Evolutionary conservation across 2,888 invertebrate genomes (phyloP).

Genomic region (Drosophila atroscutellata): DNA sequence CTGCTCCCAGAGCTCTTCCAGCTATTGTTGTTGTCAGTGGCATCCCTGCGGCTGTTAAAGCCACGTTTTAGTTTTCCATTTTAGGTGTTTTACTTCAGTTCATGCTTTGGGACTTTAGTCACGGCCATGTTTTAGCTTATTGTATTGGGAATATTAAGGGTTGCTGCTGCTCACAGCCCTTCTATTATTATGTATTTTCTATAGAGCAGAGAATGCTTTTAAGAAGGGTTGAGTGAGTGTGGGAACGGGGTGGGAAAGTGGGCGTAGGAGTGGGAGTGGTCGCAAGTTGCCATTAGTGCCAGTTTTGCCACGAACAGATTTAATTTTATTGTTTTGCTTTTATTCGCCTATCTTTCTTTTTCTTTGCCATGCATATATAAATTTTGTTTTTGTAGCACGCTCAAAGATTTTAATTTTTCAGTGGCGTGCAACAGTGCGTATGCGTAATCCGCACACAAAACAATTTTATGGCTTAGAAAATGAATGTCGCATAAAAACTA

Average conservation of each 20-base stretch:
- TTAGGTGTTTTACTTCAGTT: constrained; percentile 67
- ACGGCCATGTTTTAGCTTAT: constrained; percentile 68
- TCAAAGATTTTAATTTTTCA: constrained; percentile 63
- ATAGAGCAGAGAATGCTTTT: constrained; percentile 51
- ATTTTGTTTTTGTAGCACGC: background rate
- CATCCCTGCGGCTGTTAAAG: constrained; percentile 54
- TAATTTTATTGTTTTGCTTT: constrained; percentile 82
- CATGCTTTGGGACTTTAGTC: constrained; percentile 58
- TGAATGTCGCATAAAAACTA: constrained; percentile 62
- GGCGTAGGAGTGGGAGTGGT: constrained; percentile 7
- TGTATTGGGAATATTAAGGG: constrained; percentile 71
- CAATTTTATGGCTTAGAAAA: constrained; percentile 76
- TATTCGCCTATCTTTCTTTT: constrained; percentile 53
- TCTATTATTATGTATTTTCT: constrained; percentile 71
- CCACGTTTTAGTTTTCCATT: constrained; percentile 75
- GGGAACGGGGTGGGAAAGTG: background rate
- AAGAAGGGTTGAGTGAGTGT: constrained; percentile 25
- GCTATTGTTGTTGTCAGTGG: constrained; percentile 49
- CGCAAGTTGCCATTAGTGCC: constrained; percentile 71
- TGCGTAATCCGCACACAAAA: constrained; percentile 67
- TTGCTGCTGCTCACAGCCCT: constrained; percentile 28
- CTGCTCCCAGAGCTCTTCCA: background rate
- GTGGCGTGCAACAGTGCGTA: constrained; percentile 75
- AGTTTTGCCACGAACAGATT: constrained; percentile 72
- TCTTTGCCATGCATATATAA: constrained; percentile 18